Percentiles rank a stretch among this genome's conserved stretches.
Evolutionary conservation across 23 tunicate species (phyloP).

Genomic region (Phallusia fumigata): DNA sequence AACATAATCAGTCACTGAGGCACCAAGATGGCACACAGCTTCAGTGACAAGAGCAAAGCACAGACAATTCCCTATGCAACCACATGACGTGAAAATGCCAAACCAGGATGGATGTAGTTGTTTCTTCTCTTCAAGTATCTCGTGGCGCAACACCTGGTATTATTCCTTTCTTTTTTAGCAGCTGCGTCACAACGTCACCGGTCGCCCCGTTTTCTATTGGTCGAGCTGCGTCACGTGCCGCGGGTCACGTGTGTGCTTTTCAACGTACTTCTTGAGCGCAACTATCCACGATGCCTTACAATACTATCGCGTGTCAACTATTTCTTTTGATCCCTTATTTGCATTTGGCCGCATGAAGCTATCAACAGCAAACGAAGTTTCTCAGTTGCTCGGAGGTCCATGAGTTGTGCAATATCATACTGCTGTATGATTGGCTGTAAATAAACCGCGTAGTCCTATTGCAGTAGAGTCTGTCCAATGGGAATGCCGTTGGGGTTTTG

Average conservation of each 20-base stretch:
- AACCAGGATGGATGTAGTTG: neutral
- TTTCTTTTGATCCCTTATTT: neutral
- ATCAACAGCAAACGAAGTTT: no score
- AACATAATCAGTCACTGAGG: no score
- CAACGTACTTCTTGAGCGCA: neutral
- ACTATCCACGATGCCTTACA: constrained; percentile 10
- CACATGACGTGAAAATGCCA: neutral
- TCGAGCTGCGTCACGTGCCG: neutral
- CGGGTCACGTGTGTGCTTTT: neutral
- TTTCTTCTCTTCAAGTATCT: neutral
- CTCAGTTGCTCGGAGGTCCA: no score
- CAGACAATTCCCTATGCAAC: constrained; percentile 8
- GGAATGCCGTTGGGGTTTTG: neutral
- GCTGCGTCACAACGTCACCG: neutral
- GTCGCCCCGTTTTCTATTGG: neutral
- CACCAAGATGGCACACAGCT: neutral
- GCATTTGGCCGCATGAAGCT: no score
- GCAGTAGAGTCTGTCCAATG: neutral
- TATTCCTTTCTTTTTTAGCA: neutral
- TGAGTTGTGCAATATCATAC: neutral
- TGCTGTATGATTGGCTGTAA: neutral
- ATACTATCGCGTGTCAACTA: neutral
- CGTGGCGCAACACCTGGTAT: neutral
- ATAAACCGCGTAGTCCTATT: neutral
- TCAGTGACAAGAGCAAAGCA: neutral